Percentiles rank a stretch among this genome's conserved stretches.
Conservation (phyloP, 2,113 vertebrate species). For the Atlantisia rogersi region DNA sequence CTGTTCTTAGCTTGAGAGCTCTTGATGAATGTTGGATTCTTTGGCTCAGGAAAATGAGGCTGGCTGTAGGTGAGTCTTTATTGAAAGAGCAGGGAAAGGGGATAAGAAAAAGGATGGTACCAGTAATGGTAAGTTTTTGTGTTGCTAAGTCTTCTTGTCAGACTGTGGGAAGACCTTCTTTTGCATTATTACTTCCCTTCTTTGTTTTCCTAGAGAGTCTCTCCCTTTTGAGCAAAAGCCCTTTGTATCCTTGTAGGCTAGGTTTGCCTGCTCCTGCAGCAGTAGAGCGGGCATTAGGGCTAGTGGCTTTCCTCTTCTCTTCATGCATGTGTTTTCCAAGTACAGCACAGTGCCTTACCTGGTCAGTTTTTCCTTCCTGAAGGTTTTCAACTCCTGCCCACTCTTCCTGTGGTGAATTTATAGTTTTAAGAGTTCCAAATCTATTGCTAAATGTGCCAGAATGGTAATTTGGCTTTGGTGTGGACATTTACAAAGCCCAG, state of each 20-base stretch:
- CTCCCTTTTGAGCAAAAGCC: background rate
- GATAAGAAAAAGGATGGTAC: background rate
- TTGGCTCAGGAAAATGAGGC: background rate
- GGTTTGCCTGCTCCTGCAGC: background rate
- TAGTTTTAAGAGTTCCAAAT: background rate
- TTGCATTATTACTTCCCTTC: background rate
- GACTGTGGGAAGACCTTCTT: background rate
- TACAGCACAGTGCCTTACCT: background rate
- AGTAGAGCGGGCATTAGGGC: background rate
- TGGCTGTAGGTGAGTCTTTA: background rate
- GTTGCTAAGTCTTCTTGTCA: background rate
- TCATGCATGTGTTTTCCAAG: background rate
- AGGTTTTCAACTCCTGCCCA: background rate
- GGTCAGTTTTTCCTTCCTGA: background rate
- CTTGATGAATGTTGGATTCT: background rate
- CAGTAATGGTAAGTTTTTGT: rapidly evolving
- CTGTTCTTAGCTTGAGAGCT: background rate
- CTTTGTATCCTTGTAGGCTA: background rate
- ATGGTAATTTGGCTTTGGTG: background rate
- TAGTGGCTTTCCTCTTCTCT: background rate
- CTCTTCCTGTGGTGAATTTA: background rate
- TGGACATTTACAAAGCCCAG: background rate
- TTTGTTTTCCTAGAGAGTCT: background rate
- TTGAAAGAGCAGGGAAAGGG: background rate
- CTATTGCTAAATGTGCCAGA: background rate